phyloP scores from a whole-genome alignment of 1,140 invertebrate species.

The Calephelis nemesis region DNA sequence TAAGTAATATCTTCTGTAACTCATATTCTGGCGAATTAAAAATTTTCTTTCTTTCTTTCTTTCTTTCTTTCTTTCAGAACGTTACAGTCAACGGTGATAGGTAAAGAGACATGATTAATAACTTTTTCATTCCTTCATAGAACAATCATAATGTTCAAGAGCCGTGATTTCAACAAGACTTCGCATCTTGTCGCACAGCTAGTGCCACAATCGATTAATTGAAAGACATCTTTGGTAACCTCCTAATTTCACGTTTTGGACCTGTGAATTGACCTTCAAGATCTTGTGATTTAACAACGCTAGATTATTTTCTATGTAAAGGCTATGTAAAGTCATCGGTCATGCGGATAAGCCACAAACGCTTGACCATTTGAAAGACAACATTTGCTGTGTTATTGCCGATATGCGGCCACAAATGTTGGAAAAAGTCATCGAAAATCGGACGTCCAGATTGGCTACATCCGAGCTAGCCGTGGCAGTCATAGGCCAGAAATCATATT shows the following conservation, averaged over 20 bases:
- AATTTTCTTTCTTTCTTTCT: no score
- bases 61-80: no score
- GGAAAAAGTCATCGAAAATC: slow-evolving; percentile 42
- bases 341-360: slow-evolving; percentile 19
- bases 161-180: slow-evolving; percentile 30
- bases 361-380: slow-evolving; percentile 16
- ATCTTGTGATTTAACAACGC: no score
- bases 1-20: no score
- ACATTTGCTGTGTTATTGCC: slow-evolving; percentile 27
- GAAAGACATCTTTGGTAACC: slow-evolving; percentile 7
- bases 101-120: slow-evolving; percentile 48
- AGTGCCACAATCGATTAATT: background rate
- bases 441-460: slow-evolving; percentile 37
- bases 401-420: slow-evolving; percentile 33
- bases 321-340: slow-evolving; percentile 15
- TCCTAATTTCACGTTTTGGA: slow-evolving; percentile 25
- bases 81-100: slow-evolving; percentile 48
- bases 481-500: slow-evolving; percentile 38
- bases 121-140: slow-evolving; percentile 43
- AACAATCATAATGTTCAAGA: slow-evolving; percentile 7
- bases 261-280: slow-evolving; percentile 24
- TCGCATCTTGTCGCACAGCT: slow-evolving; percentile 29
- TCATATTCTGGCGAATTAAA: no score
- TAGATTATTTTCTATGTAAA: background rate
- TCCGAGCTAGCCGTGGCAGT: slow-evolving; percentile 36